Evolutionary conservation across 2,797 vertebrate genomes (phyloP).

Genomic region (Diceros bicornis): DNA sequence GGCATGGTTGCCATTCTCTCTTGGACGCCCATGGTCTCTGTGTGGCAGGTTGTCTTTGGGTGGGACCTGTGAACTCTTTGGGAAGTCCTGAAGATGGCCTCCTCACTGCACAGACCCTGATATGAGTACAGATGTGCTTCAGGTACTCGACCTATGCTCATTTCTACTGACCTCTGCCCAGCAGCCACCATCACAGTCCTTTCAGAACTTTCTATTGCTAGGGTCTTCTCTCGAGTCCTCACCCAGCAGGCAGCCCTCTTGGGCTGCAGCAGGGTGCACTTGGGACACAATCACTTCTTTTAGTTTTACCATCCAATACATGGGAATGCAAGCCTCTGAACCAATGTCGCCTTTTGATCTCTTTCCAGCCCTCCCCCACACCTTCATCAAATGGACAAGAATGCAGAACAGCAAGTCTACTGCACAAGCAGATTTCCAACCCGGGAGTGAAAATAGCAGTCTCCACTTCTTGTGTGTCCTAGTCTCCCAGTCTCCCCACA

Average conservation of each 20-base stretch:
- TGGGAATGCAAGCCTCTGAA: background rate
- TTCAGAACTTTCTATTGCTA: background rate
- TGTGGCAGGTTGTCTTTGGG: background rate
- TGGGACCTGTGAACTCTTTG: background rate
- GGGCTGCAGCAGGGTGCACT: background rate
- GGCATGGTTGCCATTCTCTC: accelerated
- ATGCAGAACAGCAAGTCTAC: background rate
- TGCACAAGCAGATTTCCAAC: too few relatives aligned
- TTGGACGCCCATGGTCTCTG: accelerated
- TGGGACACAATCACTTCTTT: background rate
- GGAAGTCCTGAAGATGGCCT: background rate
- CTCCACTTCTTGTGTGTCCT: background rate
- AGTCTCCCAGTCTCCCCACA: too few relatives aligned
- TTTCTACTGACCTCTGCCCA: background rate
- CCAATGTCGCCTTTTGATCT: accelerated
- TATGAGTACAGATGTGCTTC: too few relatives aligned
- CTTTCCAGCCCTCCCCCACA: background rate
- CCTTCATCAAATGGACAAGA: background rate
- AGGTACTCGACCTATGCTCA: accelerated
- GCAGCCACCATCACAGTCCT: accelerated
- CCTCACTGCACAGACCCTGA: background rate
- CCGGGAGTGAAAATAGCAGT: background rate
- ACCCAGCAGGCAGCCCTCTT: background rate
- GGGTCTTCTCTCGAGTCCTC: background rate
- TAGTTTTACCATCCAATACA: background rate